A percentile compares a stretch with the other conserved stretches of the same genome.
Evolutionary conservation across 2,888 invertebrate species (phyloP).

Genomic region (Drosophila silvestris): DNA sequence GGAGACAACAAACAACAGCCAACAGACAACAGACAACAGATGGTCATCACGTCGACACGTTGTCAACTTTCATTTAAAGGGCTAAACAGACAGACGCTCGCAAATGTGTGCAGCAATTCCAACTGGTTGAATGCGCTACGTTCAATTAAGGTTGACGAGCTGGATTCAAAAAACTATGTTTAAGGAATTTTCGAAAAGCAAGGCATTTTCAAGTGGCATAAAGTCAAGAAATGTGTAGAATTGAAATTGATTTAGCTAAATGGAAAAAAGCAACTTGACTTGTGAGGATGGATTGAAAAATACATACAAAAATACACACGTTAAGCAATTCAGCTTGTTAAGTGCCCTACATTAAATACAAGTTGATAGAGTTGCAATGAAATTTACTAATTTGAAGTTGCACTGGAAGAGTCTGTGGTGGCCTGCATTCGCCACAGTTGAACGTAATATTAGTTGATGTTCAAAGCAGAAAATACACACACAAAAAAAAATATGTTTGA

Average conservation of each 20-base stretch:
- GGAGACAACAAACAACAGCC: neutral
- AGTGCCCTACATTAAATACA: neutral
- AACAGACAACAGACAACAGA: slow-evolving; percentile 47
- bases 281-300: neutral
- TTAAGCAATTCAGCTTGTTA: neutral
- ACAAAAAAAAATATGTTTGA: too few species aligned
- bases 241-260: slow-evolving; percentile 1
- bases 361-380: neutral
- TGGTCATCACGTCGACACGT: slow-evolving; percentile 65
- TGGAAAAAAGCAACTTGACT: neutral
- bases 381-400: neutral
- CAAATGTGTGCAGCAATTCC: slow-evolving; percentile 8
- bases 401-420: neutral
- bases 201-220: neutral
- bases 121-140: slow-evolving; percentile 23
- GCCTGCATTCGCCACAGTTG: neutral
- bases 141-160: slow-evolving; percentile 4
- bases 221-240: neutral
- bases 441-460: neutral
- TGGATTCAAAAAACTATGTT: neutral
- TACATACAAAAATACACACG: neutral
- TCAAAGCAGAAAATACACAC: too few species aligned
- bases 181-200: neutral
- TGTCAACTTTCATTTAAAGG: slow-evolving; percentile 73
- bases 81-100: slow-evolving; percentile 9